Conservation (phyloP, 2,797 vertebrate species). For the Heteromormyrus szaboi region DNA sequence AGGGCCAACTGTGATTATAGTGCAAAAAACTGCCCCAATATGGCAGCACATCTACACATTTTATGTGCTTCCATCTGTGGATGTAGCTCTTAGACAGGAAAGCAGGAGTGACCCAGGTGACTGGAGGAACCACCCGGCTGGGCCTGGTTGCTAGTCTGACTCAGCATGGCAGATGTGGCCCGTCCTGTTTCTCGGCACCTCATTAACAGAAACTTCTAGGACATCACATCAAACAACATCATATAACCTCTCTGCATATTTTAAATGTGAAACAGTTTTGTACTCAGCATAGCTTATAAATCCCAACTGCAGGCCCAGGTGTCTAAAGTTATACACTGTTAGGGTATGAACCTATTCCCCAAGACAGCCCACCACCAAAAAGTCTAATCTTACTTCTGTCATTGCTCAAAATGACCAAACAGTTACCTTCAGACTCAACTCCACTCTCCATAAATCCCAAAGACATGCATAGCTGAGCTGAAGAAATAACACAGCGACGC, state of each 20-base stretch:
- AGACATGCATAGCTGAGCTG: background rate
- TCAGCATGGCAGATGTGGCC: background rate
- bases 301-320: background rate
- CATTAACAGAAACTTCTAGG: background rate
- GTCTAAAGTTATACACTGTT: background rate
- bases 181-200: background rate
- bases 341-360: too few species aligned
- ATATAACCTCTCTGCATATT: background rate
- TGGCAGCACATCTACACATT: background rate
- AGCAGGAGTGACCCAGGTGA: background rate
- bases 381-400: background rate
- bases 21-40: background rate
- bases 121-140: background rate
- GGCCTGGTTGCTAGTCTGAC: background rate
- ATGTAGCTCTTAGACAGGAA: background rate
- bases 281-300: background rate
- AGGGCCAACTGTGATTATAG: background rate
- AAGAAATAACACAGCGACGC: background rate
- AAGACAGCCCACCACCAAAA: background rate
- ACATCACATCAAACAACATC: background rate
- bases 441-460: background rate
- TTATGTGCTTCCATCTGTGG: background rate
- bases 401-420: background rate
- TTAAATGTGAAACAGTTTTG: background rate
- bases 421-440: constrained; percentile 9